Evolutionary conservation across 2,113 vertebrate species (phyloP).

Genomic region (Reinhardtius hippoglossoides): DNA sequence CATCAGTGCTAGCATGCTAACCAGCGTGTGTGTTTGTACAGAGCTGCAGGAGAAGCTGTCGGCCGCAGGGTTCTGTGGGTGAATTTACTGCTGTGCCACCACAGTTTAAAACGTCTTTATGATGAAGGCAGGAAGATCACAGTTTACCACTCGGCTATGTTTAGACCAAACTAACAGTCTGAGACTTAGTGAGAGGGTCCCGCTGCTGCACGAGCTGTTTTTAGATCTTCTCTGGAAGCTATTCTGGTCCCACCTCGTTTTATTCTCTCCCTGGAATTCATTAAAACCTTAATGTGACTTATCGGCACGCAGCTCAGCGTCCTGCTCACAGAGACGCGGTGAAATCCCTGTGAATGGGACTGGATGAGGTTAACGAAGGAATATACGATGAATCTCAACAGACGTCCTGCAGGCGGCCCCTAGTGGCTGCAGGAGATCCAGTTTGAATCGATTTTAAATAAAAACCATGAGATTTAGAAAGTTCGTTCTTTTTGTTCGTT

Average conservation of each 20-base stretch:
- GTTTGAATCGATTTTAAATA: no score
- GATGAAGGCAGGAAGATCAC: constrained; percentile 46
- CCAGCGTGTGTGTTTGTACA: no score
- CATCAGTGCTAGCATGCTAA: no score
- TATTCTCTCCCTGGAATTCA: neutral
- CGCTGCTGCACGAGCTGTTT: neutral
- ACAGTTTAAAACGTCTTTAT: constrained; percentile 41
- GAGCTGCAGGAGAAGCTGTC: no score
- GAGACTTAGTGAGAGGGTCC: constrained; percentile 28
- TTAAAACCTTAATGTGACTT: neutral
- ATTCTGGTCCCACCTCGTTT: constrained; percentile 40
- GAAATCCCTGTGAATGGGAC: no score
- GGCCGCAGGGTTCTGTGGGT: neutral
- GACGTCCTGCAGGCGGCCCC: no score
- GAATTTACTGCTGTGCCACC: neutral
- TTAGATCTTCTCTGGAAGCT: constrained; percentile 43
- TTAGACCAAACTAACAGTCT: constrained; percentile 50
- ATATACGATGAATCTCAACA: no score
- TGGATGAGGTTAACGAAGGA: no score
- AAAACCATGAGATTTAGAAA: no score
- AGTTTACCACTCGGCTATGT: constrained; percentile 52
- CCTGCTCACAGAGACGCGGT: neutral
- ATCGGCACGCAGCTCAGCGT: neutral
- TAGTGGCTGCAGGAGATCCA: no score
- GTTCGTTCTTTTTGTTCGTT: no score